These are phyloP conservation scores for Erethizon dorsatum DNA, from an alignment of 2,797 vertebrate species.

Conservation along the genomic window DNA sequence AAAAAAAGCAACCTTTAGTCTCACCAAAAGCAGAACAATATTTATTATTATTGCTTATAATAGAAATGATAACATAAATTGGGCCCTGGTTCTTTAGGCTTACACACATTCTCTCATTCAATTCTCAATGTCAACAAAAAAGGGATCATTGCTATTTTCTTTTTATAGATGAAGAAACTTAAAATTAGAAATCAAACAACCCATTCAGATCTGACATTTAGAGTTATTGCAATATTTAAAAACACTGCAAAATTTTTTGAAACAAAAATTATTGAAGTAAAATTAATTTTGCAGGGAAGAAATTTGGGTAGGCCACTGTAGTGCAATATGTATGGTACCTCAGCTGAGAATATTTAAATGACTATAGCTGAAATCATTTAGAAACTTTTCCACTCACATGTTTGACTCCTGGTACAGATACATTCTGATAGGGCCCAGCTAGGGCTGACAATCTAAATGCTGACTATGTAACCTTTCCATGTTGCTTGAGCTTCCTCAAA, in stretches of 20 bases:
- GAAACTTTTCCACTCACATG: neutral
- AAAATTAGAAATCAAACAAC: conserved; percentile 59
- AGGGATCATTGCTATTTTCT: neutral
- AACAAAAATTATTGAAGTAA: neutral
- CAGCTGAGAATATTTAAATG: neutral
- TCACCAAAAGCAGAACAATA: neutral
- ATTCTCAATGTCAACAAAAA: neutral
- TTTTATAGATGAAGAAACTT: neutral
- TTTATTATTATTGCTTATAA: neutral
- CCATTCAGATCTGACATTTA: neutral
- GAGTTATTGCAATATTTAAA: neutral
- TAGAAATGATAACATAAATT: neutral
- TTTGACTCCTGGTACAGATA: neutral
- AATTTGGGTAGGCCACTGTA: neutral
- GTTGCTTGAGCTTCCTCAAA: neutral
- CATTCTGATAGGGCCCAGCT: neutral
- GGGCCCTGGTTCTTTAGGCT: neutral
- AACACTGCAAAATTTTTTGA: neutral
- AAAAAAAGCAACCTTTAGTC: neutral
- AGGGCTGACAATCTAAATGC: neutral
- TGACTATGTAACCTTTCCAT: neutral
- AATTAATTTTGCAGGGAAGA: neutral
- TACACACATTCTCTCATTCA: neutral
- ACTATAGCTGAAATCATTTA: neutral
- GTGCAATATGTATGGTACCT: neutral